Evolutionary conservation across 30 jellyfish, hydroid and myxozoan species (phyloP).

Genomic region (Catostylus mosaicus): DNA sequence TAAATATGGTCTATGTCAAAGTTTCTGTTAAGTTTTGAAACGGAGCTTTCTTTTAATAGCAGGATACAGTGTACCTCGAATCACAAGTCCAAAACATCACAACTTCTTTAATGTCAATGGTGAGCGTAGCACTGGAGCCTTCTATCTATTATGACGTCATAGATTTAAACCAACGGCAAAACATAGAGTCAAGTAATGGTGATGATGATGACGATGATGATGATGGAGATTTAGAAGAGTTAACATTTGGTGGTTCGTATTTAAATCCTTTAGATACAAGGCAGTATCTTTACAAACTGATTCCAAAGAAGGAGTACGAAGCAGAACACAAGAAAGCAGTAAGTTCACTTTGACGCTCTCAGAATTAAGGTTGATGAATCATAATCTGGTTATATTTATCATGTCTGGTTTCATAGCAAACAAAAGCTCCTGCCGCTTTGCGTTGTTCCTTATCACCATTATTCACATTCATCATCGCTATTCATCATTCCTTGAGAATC

Average conservation of each 20-base stretch:
- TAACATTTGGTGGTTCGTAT: slow-evolving; percentile 73
- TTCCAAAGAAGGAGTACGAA: slow-evolving; percentile 61
- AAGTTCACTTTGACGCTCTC: too few species aligned
- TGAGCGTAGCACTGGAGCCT: slow-evolving; percentile 83
- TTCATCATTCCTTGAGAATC: too few species aligned
- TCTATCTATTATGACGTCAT: slow-evolving; percentile 70
- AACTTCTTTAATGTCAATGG: slow-evolving; percentile 81
- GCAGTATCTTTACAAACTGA: slow-evolving; percentile 79
- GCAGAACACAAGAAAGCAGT: slow-evolving; percentile 69
- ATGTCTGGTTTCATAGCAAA: too few species aligned
- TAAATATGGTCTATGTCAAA: too few species aligned
- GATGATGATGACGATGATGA: slow-evolving; percentile 28
- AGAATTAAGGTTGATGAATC: too few species aligned
- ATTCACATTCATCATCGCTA: too few species aligned
- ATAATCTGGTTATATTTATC: too few species aligned
- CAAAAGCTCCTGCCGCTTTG: too few species aligned
- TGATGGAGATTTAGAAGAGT: slow-evolving; percentile 49
- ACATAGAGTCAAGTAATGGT: neutral
- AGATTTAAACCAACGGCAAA: slow-evolving; percentile 54
- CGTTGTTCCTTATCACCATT: too few species aligned
- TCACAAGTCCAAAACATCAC: slow-evolving; percentile 96
- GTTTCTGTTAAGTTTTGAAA: too few species aligned
- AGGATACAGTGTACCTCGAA: slow-evolving; percentile 84
- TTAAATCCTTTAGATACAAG: slow-evolving; percentile 87
- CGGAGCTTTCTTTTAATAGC: neutral